Conservation (phyloP, 2,888 invertebrate species). For the Euphydryas editha region DNA sequence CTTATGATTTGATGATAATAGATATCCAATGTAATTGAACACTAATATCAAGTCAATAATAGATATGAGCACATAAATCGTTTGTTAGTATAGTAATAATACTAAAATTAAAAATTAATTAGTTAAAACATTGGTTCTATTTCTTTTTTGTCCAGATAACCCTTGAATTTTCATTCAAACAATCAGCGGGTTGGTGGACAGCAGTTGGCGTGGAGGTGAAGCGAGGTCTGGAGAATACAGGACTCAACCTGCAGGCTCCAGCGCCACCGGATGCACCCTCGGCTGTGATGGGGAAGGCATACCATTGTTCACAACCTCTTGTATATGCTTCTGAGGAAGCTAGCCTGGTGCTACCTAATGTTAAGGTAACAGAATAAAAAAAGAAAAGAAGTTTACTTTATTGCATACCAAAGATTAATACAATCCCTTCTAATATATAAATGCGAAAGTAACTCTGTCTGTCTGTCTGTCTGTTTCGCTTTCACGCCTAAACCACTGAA, state of each 20-base stretch:
- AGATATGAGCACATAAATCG: not conserved
- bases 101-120: not conserved
- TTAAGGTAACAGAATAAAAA: slow-evolving; percentile 77
- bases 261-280: slow-evolving; percentile 70
- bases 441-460: too few species aligned
- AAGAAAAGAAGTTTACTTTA: too few species aligned
- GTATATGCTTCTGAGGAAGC: slow-evolving; percentile 78
- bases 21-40: too few species aligned
- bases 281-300: slow-evolving; percentile 83
- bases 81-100: not conserved
- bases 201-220: slow-evolving; percentile 83
- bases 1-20: too few species aligned
- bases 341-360: slow-evolving; percentile 74
- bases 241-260: slow-evolving; percentile 66
- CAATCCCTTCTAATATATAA: too few species aligned
- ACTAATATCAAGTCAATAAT: too few species aligned
- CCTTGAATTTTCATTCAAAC: slow-evolving; percentile 83
- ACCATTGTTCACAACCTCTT: slow-evolving; percentile 79
- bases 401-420: too few species aligned
- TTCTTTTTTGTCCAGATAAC: slow-evolving; percentile 64
- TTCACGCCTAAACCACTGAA: too few species aligned
- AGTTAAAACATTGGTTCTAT: not conserved
- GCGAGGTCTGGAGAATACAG: slow-evolving; percentile 70
- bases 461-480: too few species aligned
- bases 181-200: slow-evolving; percentile 79